Percentiles rank a stretch among this genome's conserved stretches.
These are phyloP conservation scores for Drosophila emarginata DNA, from an alignment of 2,888 invertebrate species.

Conservation along the genomic window DNA sequence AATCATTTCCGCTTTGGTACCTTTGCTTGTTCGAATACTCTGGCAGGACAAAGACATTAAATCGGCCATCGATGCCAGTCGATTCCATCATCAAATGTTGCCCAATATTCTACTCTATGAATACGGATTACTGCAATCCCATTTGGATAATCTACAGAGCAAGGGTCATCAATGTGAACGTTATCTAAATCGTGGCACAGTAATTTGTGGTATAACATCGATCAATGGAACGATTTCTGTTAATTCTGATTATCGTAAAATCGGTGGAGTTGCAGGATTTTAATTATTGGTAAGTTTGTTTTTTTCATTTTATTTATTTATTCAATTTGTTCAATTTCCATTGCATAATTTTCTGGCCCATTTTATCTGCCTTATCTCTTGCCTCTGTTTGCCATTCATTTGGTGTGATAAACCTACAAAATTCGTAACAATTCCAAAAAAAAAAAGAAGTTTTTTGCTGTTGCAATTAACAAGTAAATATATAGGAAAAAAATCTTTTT, in stretches of 20 bases:
- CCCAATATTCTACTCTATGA: slow-evolving; percentile 90
- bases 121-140: slow-evolving; percentile 84
- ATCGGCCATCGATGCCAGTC: slow-evolving; percentile 87
- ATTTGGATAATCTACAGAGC: slow-evolving; percentile 85
- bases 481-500: too few species aligned
- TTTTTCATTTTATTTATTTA: neutral
- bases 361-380: neutral
- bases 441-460: neutral
- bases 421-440: neutral
- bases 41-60: slow-evolving; percentile 87
- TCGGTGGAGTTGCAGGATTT: slow-evolving; percentile 89
- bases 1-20: slow-evolving; percentile 91
- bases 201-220: slow-evolving; percentile 86
- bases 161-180: slow-evolving; percentile 88
- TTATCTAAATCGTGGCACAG: slow-evolving; percentile 87
- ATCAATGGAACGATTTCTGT: slow-evolving; percentile 85
- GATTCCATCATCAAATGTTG: slow-evolving; percentile 94
- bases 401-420: neutral
- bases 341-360: neutral
- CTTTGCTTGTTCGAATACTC: slow-evolving; percentile 85
- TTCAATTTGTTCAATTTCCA: too few species aligned
- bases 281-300: slow-evolving; percentile 47
- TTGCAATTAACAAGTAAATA: too few species aligned
- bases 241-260: slow-evolving; percentile 92
- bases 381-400: neutral